These are phyloP conservation scores for Heliothis subflexa DNA, from an alignment of 1,140 invertebrate genomes.

Conservation along the genomic window DNA sequence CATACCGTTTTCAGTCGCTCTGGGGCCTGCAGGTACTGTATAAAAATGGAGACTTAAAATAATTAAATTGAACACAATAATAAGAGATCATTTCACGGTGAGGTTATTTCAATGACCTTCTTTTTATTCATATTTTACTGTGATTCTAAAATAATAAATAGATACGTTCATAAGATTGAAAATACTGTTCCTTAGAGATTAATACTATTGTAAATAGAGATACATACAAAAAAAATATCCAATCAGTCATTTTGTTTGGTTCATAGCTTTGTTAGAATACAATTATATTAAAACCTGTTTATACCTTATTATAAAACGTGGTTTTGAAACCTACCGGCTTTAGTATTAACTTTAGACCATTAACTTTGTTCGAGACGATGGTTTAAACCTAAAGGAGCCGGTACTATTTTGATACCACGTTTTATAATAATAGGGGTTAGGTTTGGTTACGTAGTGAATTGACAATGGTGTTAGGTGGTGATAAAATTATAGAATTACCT, in stretches of 20 bases:
- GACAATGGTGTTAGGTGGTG: not conserved
- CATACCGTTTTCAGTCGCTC: slow-evolving; percentile 66
- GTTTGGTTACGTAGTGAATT: too few relatives aligned
- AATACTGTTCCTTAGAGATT: not conserved
- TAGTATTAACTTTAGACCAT: too few relatives aligned
- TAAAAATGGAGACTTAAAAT: slow-evolving; percentile 15
- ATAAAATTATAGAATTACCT: not conserved
- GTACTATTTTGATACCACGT: too few relatives aligned
- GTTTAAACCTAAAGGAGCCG: too few relatives aligned
- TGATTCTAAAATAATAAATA: not conserved
- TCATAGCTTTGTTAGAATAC: slow-evolving; percentile 15
- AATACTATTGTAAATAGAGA: too few relatives aligned
- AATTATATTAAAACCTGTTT: not conserved
- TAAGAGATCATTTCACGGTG: slow-evolving; percentile 34
- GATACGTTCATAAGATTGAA: not conserved
- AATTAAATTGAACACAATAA: slow-evolving; percentile 36
- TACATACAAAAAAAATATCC: too few relatives aligned
- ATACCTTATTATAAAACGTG: not conserved
- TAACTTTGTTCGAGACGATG: too few relatives aligned
- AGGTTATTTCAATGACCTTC: not conserved
- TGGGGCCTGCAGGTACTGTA: slow-evolving; percentile 56
- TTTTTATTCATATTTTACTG: not conserved
- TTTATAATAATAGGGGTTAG: too few relatives aligned
- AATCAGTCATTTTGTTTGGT: not conserved
- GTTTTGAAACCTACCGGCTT: not conserved